phyloP scores from a whole-genome alignment of 2,113 vertebrate species.

The Excalfactoria chinensis region DNA sequence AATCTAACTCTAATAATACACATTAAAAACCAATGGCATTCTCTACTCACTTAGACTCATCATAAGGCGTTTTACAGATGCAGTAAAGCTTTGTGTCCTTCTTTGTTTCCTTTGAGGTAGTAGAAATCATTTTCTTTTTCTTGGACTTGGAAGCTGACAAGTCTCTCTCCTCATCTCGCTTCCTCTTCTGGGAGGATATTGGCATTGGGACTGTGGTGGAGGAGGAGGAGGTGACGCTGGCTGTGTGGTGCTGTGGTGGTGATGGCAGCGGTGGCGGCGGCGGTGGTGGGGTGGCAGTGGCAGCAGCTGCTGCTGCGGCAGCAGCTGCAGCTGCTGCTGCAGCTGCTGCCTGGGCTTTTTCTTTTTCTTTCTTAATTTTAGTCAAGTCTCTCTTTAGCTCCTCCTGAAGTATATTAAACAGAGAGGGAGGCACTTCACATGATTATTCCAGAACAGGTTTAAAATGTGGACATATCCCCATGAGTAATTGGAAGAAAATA shows the following conservation, averaged over 20 bases:
- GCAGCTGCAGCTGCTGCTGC: conserved; percentile 8
- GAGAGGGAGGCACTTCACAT: not conserved
- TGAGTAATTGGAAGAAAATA: not conserved
- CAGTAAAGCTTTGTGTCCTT: conserved; percentile 99
- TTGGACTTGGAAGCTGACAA: conserved; percentile 87
- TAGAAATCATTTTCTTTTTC: conserved; percentile 98
- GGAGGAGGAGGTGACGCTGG: conserved; percentile 74
- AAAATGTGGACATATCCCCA: not conserved
- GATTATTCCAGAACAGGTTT: not conserved
- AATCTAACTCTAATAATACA: conserved; percentile 9
- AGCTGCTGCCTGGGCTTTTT: conserved; percentile 85
- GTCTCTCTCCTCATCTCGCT: conserved; percentile 90
- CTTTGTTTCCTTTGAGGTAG: conserved; percentile 97
- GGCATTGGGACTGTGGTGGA: conserved; percentile 62
- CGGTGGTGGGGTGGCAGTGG: not conserved
- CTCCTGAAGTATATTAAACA: conserved; percentile 82
- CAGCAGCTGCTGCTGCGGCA: conserved; percentile 58
- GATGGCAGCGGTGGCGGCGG: conserved; percentile 71
- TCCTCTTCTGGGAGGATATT: conserved; percentile 88
- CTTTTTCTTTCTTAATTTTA: conserved; percentile 91
- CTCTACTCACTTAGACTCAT: conserved; percentile 93
- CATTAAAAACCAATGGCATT: not conserved
- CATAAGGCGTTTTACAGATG: conserved; percentile 98
- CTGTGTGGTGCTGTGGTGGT: conserved; percentile 21
- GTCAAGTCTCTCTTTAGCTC: conserved; percentile 91